Evolutionary conservation across 2,113 vertebrate species (phyloP), one percentile per base, ranked within the genome.

Genomic region (Pyrgilauda ruficollis): DNA sequence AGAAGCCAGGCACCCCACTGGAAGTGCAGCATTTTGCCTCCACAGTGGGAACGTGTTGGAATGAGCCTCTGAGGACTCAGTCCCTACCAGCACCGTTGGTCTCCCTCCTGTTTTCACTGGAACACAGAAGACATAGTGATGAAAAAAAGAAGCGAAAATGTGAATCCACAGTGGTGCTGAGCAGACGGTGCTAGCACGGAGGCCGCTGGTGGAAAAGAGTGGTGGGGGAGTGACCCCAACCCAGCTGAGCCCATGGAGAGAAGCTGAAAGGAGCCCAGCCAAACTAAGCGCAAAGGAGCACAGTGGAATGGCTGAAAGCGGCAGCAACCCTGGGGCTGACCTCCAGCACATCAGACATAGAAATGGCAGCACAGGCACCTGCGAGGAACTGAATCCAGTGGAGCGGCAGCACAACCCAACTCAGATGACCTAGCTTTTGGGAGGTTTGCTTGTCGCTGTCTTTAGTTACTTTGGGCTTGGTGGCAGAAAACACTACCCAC

Each of bases 271-370:
- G 11, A 41, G 44, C 19, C 35, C 55, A 43, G 46, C 12, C 46
- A 35, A 43, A 70, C 15, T 20, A 61, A 83, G 46, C 7, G 10
- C 12, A 52, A 30, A 70, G 20, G 12, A 50, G 31, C 1, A 0
- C 37, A 15, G 24, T 0, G 1, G 15, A 30, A 61, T 15, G 20
- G 7, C 12, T 83, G 24, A 43, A 43, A 61, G 37, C 1, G 0
- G 37, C 37, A 52, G 46, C 37, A 50, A 5, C 46, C 15, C 37
- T 24, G 20, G 19, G 46, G 26, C 55, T 30, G 31, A 61, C 35
- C 35, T 50, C 44, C 44, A 50, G 53, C 24, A 30, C 46, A 70
- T 15, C 12, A 35, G 46, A 0, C 0, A 4, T 24, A 70, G 7
- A 70, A 43, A 43, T 2, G 2, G 46, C 4, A 7, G 31, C 46